These are phyloP conservation scores for Sinocyclocheilus anophthalmus DNA, from an alignment of 2,113 vertebrate genomes.

Conservation along the genomic window DNA sequence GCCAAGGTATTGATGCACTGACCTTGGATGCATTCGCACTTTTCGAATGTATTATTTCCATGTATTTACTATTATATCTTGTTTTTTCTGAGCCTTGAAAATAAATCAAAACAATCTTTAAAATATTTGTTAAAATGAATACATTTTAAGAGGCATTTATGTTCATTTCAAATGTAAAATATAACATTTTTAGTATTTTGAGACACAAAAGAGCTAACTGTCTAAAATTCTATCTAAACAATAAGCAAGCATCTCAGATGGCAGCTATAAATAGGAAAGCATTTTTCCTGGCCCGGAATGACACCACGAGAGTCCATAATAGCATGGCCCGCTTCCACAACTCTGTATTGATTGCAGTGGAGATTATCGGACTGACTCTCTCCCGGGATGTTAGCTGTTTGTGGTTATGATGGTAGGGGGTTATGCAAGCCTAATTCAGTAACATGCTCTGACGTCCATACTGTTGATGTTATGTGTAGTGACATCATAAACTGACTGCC, in stretches of 20 bases:
- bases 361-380: slow-evolving; percentile 71
- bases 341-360: slow-evolving; percentile 70
- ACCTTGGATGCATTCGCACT: slow-evolving; percentile 51
- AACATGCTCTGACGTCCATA: slow-evolving; percentile 64
- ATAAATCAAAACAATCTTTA: neutral
- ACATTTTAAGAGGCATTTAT: neutral
- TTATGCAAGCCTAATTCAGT: slow-evolving; percentile 69
- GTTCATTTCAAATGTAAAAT: too few relatives aligned
- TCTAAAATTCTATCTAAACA: slow-evolving; percentile 2
- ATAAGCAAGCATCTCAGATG: slow-evolving; percentile 18
- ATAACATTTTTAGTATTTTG: neutral
- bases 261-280: slow-evolving; percentile 21
- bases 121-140: neutral
- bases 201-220: neutral
- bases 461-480: slow-evolving; percentile 49
- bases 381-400: slow-evolving; percentile 61
- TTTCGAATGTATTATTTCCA: neutral
- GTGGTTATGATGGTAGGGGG: slow-evolving; percentile 53
- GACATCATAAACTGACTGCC: slow-evolving; percentile 38
- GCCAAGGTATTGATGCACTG: slow-evolving; percentile 96
- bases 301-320: slow-evolving; percentile 20
- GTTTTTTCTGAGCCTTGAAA: slow-evolving; percentile 20
- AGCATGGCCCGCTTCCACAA: slow-evolving; percentile 61
- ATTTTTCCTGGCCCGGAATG: slow-evolving; percentile 10
- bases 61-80: neutral